Conservation (phyloP, 2,888 invertebrate species). For the Temnothorax rugatulus region DNA sequence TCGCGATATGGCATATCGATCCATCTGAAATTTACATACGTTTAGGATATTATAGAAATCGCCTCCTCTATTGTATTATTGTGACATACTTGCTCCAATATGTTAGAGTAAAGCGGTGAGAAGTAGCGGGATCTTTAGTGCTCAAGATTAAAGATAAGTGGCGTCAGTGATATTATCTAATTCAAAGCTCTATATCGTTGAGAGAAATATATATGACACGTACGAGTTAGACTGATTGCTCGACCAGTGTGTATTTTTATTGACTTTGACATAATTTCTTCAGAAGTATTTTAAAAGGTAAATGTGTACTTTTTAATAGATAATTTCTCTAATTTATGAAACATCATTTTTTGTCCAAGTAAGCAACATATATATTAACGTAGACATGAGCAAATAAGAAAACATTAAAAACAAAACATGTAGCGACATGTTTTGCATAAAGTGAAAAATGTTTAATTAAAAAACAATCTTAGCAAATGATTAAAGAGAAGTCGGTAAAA, state of each 20-base stretch:
- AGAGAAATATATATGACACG: background rate
- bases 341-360: background rate
- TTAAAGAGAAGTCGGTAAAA: background rate
- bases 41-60: background rate
- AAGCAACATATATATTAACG: background rate
- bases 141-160: slow-evolving; percentile 53
- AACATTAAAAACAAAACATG: background rate
- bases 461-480: background rate
- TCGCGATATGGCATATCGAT: background rate
- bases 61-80: slow-evolving; percentile 23
- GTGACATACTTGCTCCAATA: slow-evolving; percentile 25
- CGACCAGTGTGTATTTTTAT: slow-evolving; percentile 13
- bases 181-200: slow-evolving; percentile 20
- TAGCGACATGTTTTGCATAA: background rate
- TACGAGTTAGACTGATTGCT: slow-evolving; percentile 14
- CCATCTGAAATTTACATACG: background rate
- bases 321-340: background rate
- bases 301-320: background rate
- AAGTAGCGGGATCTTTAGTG: slow-evolving; percentile 35
- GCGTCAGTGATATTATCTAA: slow-evolving; percentile 49
- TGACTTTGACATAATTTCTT: slow-evolving; percentile 9
- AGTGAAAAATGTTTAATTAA: slow-evolving; percentile 17
- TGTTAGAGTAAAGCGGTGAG: slow-evolving; percentile 44
- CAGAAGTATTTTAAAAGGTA: background rate
- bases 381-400: background rate